Evolutionary conservation across 53 echinoderm and acorn worm species (phyloP).

Genomic region (Actinopyga echinites): DNA sequence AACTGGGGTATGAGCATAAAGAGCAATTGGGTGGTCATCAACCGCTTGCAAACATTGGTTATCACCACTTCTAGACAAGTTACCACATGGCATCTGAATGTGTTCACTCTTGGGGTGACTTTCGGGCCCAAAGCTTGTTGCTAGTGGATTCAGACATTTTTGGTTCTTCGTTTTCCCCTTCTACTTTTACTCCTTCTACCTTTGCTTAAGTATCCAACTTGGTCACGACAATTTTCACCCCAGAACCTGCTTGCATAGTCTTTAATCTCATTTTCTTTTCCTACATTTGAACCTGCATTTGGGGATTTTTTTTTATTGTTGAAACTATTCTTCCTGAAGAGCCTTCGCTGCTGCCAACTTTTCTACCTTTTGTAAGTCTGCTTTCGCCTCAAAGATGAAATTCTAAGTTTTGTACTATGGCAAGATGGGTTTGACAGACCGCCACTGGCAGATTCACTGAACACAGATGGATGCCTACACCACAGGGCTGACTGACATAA

Average conservation of each 20-base stretch:
- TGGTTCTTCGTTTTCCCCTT: no score
- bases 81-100: no score
- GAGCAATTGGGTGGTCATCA: no score
- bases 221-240: not conserved
- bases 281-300: not conserved
- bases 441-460: not conserved
- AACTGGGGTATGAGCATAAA: no score
- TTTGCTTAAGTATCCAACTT: not conserved
- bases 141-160: not conserved
- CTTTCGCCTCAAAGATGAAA: no score
- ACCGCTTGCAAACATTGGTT: no score
- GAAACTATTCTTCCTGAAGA: not conserved
- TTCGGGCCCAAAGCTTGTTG: not conserved
- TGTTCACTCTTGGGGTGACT: no score
- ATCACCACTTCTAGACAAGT: no score
- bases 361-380: no score
- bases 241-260: not conserved
- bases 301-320: not conserved
- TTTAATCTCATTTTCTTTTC: not conserved
- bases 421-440: no score
- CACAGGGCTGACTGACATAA: not conserved
- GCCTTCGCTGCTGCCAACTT: no score
- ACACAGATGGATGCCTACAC: not conserved
- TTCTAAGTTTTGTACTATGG: no score
- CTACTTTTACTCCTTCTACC: not conserved